Evolutionary conservation across 2,797 vertebrate species (phyloP), one percentile per base, ranked within the genome.

Genomic region (Lacerta viridis): DNA sequence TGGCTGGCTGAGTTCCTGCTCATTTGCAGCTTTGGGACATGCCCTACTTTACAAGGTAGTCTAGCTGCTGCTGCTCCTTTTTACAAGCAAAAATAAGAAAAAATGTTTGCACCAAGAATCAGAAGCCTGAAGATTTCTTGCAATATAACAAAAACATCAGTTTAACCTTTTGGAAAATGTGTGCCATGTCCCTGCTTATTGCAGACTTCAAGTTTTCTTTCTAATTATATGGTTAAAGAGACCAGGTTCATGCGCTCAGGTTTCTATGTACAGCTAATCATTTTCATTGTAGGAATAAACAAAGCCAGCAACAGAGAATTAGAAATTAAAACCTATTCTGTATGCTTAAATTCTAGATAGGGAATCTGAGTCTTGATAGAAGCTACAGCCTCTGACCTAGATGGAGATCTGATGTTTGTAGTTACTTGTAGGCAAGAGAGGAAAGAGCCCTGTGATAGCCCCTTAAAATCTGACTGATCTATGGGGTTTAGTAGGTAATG

Each of bases 11-110:
- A 61, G 78, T 39, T 80, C 68, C 74, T 78, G 7, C 78, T 83
- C 43, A 10, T 69, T 15, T 69, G 74, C 33, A 20, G 74, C 64
- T 88, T 71, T 76, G 33, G 75, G 33, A 10, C 23, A 88, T 78
- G 43, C 36, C 74, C 33, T n/a, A 41, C 80, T 59, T 83, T 84
- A 83, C 81, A 88, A 88, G 64, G 43, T 36, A 83, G 46, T 83
- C 20, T 79, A 79, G n/a, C 43, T 71, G 23, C 23, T 7, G 3
- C 72, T 7, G 3, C 72, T 77, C 17, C 36, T 23, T 77, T 78
- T 88, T 77, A 83, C 27, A 68, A 83, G 64, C 61, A 77, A 50
- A 68, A 6, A 36, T 23, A 66, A n/a, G n/a, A n/a, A 46, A 46
- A 55, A 55, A 4, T 55, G 15, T 76, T 83, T 83, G 41, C 20